Percentiles rank a stretch among this genome's conserved stretches.
Evolutionary conservation across 2,797 vertebrate genomes (phyloP).

Genomic region (Oceanodroma leucorhoa): DNA sequence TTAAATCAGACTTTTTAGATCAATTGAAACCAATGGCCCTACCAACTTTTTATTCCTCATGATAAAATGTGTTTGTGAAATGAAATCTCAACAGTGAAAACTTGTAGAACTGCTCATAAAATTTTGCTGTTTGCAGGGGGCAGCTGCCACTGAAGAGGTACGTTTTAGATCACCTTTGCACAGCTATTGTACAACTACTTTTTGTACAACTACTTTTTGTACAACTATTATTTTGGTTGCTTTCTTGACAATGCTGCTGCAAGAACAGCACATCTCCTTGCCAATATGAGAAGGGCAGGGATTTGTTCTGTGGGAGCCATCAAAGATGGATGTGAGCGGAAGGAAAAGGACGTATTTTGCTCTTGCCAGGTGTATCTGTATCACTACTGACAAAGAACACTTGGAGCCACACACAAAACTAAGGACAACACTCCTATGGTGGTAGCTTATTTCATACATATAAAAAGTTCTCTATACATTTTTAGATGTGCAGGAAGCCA

Average conservation of each 20-base stretch:
- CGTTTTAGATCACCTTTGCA: neutral
- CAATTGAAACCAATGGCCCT: slow-evolving; percentile 50
- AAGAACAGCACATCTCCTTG: neutral
- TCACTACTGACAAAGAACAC: neutral
- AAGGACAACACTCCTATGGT: neutral
- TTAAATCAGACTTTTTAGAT: slow-evolving; percentile 41
- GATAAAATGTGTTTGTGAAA: slow-evolving; percentile 51
- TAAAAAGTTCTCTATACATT: neutral
- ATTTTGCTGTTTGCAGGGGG: neutral
- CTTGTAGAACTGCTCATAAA: neutral
- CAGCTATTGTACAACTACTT: neutral
- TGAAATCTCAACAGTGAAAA: slow-evolving; percentile 26
- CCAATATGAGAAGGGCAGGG: neutral
- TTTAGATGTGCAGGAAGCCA: neutral
- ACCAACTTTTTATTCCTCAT: slow-evolving; percentile 56
- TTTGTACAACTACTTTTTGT: neutral
- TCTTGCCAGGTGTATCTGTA: neutral
- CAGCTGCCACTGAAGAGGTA: neutral
- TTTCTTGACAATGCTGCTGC: neutral
- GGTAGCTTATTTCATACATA: neutral
- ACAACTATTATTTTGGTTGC: neutral
- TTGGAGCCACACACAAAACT: neutral
- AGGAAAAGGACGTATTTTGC: neutral
- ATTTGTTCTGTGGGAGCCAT: neutral
- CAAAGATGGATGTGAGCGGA: neutral